Conservation (phyloP, 1,140 invertebrate species). For the Trachymyrmex septentrionalis region DNA sequence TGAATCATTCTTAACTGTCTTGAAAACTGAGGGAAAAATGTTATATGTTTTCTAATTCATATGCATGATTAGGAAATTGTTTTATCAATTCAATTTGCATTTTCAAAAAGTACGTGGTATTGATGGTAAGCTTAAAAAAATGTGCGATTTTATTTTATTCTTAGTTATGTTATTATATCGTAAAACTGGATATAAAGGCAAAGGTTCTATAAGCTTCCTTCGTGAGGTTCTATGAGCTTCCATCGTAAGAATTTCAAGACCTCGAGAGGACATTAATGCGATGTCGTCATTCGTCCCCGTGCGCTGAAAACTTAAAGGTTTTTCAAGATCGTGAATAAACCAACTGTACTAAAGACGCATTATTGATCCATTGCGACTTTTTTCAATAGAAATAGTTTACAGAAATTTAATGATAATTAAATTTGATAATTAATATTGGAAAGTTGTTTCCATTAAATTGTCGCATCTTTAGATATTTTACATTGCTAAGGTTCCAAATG, state of each 20-base stretch:
- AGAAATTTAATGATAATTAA: conserved; percentile 25
- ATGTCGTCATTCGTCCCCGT: conserved; percentile 66
- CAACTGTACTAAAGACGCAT: conserved; percentile 43
- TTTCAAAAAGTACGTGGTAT: neutral
- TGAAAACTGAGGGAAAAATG: neutral
- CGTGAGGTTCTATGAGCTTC: conserved; percentile 59
- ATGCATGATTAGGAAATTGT: neutral
- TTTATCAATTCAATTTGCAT: neutral
- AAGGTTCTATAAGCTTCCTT: conserved; percentile 38
- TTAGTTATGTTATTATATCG: conserved; percentile 47
- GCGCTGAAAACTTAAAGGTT: conserved; percentile 72
- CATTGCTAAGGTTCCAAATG: neutral
- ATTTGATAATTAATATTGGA: conserved; percentile 22
- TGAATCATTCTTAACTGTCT: conserved; percentile 3
- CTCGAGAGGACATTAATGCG: conserved; percentile 68
- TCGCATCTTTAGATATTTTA: neutral
- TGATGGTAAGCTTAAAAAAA: neutral
- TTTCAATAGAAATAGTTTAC: neutral
- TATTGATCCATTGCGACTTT: conserved; percentile 60
- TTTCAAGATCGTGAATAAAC: conserved; percentile 68
- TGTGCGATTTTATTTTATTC: neutral
- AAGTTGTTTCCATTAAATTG: too few species aligned
- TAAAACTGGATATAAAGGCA: conserved; percentile 65
- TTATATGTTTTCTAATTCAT: neutral
- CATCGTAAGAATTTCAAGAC: conserved; percentile 71